These are phyloP conservation scores for Picus viridis DNA, from an alignment of 2,797 vertebrate species.

Conservation along the genomic window DNA sequence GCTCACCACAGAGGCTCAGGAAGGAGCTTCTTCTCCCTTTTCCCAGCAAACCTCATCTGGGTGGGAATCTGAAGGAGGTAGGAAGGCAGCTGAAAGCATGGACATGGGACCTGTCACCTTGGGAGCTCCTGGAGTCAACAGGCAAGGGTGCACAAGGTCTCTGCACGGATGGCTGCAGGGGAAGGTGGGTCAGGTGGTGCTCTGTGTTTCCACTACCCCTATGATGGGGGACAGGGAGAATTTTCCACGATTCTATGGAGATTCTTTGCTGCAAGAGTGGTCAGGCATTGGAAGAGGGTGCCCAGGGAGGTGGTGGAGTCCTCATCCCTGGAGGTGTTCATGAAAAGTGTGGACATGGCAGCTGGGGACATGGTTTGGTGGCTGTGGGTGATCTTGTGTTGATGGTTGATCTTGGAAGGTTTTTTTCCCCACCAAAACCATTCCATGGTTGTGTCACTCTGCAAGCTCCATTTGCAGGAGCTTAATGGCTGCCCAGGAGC, in stretches of 20 bases:
- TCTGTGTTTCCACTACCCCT: neutral
- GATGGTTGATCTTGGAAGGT: too few species aligned
- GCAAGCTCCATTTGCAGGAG: neutral
- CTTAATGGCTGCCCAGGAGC: neutral
- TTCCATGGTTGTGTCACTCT: too few species aligned
- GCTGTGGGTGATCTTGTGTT: too few species aligned
- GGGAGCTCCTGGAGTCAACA: neutral
- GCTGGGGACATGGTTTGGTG: too few species aligned
- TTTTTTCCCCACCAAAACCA: too few species aligned
- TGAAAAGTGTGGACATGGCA: too few species aligned
- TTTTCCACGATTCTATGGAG: too few species aligned
- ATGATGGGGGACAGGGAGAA: neutral
- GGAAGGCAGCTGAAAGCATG: neutral
- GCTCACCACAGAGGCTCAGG: neutral
- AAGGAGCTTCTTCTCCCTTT: neutral
- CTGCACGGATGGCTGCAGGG: neutral
- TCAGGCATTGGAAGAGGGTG: too few species aligned
- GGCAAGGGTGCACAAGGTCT: accelerated
- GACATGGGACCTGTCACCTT: neutral
- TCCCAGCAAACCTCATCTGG: neutral
- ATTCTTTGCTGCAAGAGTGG: too few species aligned
- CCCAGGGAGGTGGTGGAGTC: too few species aligned
- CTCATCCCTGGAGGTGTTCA: too few species aligned
- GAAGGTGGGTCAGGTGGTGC: neutral
- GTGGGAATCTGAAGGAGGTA: neutral